These are phyloP conservation scores for Paramormyrops hopkinsi DNA, from an alignment of 2,797 vertebrate species.

Conservation along the genomic window DNA sequence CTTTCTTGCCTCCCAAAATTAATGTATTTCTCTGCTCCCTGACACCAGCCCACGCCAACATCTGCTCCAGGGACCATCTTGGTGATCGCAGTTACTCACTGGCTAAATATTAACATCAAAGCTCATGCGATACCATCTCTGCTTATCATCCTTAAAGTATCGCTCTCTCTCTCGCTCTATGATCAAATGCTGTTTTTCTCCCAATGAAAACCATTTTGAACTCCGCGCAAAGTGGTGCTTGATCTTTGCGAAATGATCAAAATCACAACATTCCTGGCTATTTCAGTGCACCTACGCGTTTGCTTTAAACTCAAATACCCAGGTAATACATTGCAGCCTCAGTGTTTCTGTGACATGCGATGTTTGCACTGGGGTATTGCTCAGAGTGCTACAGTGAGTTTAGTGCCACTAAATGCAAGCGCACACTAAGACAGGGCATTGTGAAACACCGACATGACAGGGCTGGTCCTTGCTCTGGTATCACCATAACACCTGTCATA, in stretches of 20 bases:
- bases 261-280: background rate
- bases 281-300: background rate
- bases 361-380: background rate
- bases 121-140: conserved; percentile 3
- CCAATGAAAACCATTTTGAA: background rate
- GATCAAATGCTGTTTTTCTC: background rate
- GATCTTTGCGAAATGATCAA: background rate
- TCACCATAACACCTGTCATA: background rate
- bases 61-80: conserved; percentile 1
- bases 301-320: background rate
- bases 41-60: background rate
- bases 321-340: background rate
- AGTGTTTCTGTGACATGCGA: background rate
- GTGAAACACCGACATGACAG: background rate
- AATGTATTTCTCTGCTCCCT: background rate
- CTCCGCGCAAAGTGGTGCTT: background rate
- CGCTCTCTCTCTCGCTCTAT: background rate
- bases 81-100: background rate
- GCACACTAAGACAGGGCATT: background rate
- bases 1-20: background rate
- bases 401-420: background rate
- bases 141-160: background rate
- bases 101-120: conserved; percentile 16
- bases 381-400: background rate
- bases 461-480: background rate